Base-by-base conservation (phyloP, 2,797 vertebrate species). In the Acropternis orthonyx region DNA sequence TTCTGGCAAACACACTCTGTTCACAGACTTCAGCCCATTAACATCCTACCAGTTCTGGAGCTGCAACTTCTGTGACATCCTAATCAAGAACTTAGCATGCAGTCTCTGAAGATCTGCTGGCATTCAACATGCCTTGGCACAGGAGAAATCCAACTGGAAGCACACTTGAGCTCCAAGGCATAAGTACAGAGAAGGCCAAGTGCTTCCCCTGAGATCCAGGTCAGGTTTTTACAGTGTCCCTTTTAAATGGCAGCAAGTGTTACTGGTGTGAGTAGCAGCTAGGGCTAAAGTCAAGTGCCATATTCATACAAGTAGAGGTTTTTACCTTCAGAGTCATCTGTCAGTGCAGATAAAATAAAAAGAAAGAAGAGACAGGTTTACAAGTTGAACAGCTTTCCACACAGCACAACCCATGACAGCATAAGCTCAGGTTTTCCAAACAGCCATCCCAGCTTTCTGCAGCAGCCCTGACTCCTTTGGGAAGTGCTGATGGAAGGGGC, bases 311-410 rank as follows among this genome's bases (percentile, higher is more conserved):
- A 98, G 97, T 71, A 93, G 85, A 96, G 66, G 73, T 67, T 95
- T 99, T 99, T 99, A 99, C 99, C 99, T 99, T 99, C 99, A 92
- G 99, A 98, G 98, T 99, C 99, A 98, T 99, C 99, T 99, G 99
- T 98, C 98, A 98, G 97, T 93, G 98, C 98, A 98, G 98, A 98
- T 96, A 99, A 98, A 98, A 97, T 98, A 98, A 98, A 98, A 97
- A 96, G 98, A 98, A 96, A 98, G 89, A 95, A 98, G 94, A 98
- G 96, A 98, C 83, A 97, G 34, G 91, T 97, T 98, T 96, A 98
- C 94, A 96, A 96, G 95, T 92, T 93, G 85, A 95, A 96, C 7
- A 90, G 72, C 79, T 94, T 95, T 92, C 83, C 81, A 88, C 92
- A 82, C 48, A 95, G 77, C 86, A 96, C 92, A 93, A 93, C 15